Evolutionary conservation across 1,140 invertebrate genomes (phyloP).

Genomic region (Pissodes strobi): DNA sequence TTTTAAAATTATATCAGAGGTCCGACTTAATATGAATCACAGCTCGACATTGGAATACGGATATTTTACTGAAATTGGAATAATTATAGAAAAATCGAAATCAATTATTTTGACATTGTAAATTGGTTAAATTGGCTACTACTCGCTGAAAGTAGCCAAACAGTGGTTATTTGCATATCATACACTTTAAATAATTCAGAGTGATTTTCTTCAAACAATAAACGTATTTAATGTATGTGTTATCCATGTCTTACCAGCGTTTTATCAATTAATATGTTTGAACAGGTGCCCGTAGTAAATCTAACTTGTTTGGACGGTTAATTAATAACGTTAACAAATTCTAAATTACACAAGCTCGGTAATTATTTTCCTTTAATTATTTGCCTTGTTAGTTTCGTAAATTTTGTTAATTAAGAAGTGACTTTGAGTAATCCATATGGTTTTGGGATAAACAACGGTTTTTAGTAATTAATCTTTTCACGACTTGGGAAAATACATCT

Average conservation of each 20-base stretch:
- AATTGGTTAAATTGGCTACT: slow-evolving; percentile 12
- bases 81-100: no score
- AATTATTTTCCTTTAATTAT: slow-evolving; percentile 36
- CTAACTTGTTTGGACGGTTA: slow-evolving; percentile 35
- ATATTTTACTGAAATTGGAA: no score
- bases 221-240: slow-evolving; percentile 29
- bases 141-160: slow-evolving; percentile 21
- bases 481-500: no score
- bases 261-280: slow-evolving; percentile 39
- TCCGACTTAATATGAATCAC: no score
- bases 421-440: slow-evolving; percentile 14
- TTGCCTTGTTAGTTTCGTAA: slow-evolving; percentile 32
- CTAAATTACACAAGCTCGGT: slow-evolving; percentile 22
- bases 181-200: slow-evolving; percentile 28
- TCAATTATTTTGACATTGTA: no score
- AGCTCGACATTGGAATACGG: no score
- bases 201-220: slow-evolving; percentile 26
- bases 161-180: slow-evolving; percentile 24
- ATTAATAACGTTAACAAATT: slow-evolving; percentile 39
- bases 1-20: no score
- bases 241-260: slow-evolving; percentile 34
- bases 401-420: slow-evolving; percentile 29
- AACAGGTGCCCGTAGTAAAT: slow-evolving; percentile 37
- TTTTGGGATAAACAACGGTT: slow-evolving; percentile 15
- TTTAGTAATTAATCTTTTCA: slow-evolving; percentile 14